Conservation (phyloP, 2,797 vertebrate species). For the Sebastes steindachneri region DNA sequence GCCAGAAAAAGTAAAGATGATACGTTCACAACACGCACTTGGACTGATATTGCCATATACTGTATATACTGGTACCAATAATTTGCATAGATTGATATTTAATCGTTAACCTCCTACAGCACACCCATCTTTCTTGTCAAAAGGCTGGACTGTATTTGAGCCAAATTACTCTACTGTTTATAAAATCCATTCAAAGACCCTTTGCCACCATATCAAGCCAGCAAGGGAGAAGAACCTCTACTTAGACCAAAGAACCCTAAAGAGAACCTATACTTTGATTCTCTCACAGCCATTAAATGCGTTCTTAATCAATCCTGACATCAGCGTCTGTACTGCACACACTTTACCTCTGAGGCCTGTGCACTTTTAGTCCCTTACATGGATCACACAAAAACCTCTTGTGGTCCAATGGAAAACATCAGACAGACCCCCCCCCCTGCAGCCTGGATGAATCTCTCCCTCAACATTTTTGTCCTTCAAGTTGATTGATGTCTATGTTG, state of each 20-base stretch:
- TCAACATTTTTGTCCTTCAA: constrained; percentile 22
- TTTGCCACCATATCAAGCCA: background rate
- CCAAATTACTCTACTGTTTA: background rate
- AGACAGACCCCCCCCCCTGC: background rate
- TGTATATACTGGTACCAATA: too few species aligned
- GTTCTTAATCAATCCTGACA: background rate
- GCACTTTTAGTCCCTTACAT: background rate
- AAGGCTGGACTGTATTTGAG: background rate
- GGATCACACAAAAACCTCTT: background rate
- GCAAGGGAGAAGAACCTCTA: background rate
- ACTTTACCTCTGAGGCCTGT: background rate
- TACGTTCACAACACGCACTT: too few species aligned
- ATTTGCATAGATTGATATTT: background rate
- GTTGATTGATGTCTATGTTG: constrained; percentile 67
- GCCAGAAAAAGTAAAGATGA: too few species aligned
- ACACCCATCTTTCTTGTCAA: background rate
- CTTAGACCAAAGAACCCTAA: too few species aligned
- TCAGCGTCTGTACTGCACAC: background rate
- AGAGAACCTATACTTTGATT: background rate
- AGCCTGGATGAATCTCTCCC: constrained; percentile 15
- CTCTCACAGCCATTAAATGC: background rate
- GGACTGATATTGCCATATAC: too few species aligned
- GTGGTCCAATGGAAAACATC: constrained; percentile 3
- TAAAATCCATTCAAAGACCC: background rate
- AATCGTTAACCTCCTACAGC: background rate